A percentile compares a stretch with the other conserved stretches of the same genome.
Evolutionary conservation across 2,113 vertebrate species (phyloP).

Genomic region (Cacatua alba): DNA sequence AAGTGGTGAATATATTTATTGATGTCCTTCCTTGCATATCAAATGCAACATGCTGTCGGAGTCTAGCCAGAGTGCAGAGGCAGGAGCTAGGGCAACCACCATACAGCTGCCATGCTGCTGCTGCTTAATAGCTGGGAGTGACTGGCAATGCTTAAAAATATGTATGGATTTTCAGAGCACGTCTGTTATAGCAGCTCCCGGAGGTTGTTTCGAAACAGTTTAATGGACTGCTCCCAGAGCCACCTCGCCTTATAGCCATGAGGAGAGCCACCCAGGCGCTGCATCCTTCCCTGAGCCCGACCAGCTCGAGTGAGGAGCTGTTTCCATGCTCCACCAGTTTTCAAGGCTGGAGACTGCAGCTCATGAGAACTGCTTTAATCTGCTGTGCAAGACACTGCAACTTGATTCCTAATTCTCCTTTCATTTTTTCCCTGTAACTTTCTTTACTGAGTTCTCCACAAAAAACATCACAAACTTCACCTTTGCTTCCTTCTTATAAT

Average conservation of each 20-base stretch:
- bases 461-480: constrained; percentile 61
- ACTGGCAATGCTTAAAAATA: background rate
- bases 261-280: rapidly evolving
- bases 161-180: background rate
- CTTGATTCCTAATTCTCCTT: constrained; percentile 32
- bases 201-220: background rate
- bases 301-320: background rate
- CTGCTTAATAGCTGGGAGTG: background rate
- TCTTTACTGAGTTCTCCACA: constrained; percentile 49
- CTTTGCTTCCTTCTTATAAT: constrained; percentile 61
- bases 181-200: background rate
- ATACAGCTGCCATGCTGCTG: background rate
- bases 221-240: background rate
- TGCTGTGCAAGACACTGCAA: constrained; percentile 23
- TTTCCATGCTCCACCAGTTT: background rate
- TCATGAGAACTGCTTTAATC: constrained; percentile 24
- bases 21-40: constrained; percentile 21
- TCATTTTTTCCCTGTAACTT: background rate
- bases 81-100: background rate
- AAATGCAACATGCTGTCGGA: background rate
- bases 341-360: background rate
- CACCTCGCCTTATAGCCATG: rapidly evolving
- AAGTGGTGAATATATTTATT: constrained; percentile 52
- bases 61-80: background rate
- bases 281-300: background rate